Evolutionary conservation across 1,140 invertebrate genomes (phyloP).

Genomic region (Drosophila dunni): DNA sequence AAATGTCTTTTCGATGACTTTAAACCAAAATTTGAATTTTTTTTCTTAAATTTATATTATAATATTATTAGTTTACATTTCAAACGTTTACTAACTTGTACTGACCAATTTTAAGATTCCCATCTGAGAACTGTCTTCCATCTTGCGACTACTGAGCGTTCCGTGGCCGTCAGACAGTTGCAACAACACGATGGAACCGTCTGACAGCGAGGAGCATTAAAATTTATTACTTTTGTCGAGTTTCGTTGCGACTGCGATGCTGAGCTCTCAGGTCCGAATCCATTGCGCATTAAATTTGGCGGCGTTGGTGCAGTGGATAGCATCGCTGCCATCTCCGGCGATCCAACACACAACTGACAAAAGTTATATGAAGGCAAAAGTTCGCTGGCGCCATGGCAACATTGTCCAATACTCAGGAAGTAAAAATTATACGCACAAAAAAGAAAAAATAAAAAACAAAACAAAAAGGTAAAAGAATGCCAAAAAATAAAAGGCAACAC

Average conservation of each 20-base stretch:
- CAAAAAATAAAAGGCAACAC: slow-evolving; percentile 49
- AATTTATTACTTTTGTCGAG: slow-evolving; percentile 68
- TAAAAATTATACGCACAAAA: slow-evolving; percentile 51
- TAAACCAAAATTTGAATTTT: no score
- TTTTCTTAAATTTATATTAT: no score
- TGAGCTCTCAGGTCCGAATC: slow-evolving; percentile 44
- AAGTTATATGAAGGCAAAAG: slow-evolving; percentile 48
- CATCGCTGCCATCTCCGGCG: slow-evolving; percentile 29
- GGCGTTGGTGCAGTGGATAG: slow-evolving; percentile 45
- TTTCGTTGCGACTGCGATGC: slow-evolving; percentile 1
- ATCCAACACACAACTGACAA: slow-evolving; percentile 50
- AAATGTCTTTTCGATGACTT: no score
- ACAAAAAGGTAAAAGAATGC: slow-evolving; percentile 1
- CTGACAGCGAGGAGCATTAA: slow-evolving; percentile 68
- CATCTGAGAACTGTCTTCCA: background rate
- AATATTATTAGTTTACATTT: background rate
- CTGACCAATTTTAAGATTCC: background rate
- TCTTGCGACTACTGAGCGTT: slow-evolving; percentile 2
- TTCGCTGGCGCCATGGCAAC: slow-evolving; percentile 37
- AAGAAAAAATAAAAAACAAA: slow-evolving; percentile 22
- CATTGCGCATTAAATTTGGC: slow-evolving; percentile 70
- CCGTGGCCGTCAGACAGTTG: slow-evolving; percentile 51
- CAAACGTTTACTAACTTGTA: no score
- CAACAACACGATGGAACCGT: slow-evolving; percentile 53
- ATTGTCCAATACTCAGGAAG: slow-evolving; percentile 45